Conservation (phyloP, 2,888 invertebrate genomes). For the Ormyrus labotus region DNA sequence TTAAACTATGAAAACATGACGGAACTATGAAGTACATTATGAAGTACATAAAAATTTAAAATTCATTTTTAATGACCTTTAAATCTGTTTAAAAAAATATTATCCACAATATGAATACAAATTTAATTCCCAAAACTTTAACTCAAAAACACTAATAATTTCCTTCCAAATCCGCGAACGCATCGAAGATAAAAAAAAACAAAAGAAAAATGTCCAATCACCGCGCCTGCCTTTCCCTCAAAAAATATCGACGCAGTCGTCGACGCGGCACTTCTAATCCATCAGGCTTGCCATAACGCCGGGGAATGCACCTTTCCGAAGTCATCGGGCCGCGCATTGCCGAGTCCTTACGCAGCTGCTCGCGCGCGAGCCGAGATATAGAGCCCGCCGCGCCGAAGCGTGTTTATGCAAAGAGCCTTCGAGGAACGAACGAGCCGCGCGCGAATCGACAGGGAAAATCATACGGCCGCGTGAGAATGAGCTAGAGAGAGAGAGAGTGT, state of each 20-base stretch:
- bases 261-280: conserved; percentile 1
- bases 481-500: background rate
- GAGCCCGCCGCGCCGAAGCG: conserved; percentile 49
- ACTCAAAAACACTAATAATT: no score
- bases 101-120: no score
- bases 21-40: no score
- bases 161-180: no score
- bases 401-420: conserved; percentile 65
- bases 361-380: conserved; percentile 42
- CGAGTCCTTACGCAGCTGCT: conserved; percentile 28
- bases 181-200: no score
- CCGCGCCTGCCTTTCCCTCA: background rate
- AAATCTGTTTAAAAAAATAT: no score
- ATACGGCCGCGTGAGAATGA: conserved; percentile 45
- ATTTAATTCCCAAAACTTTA: no score
- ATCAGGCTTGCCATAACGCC: conserved; percentile 8
- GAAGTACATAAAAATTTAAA: no score
- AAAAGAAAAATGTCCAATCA: no score
- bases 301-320: background rate
- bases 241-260: background rate
- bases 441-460: conserved; percentile 18
- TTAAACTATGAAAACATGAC: no score
- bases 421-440: conserved; percentile 47
- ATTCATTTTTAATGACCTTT: no score
- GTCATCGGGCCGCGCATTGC: background rate